A percentile compares a stretch with the other conserved stretches of the same genome.
Evolutionary conservation across 2,888 invertebrate genomes (phyloP).

Genomic region (Didymodactylos carnosus): DNA sequence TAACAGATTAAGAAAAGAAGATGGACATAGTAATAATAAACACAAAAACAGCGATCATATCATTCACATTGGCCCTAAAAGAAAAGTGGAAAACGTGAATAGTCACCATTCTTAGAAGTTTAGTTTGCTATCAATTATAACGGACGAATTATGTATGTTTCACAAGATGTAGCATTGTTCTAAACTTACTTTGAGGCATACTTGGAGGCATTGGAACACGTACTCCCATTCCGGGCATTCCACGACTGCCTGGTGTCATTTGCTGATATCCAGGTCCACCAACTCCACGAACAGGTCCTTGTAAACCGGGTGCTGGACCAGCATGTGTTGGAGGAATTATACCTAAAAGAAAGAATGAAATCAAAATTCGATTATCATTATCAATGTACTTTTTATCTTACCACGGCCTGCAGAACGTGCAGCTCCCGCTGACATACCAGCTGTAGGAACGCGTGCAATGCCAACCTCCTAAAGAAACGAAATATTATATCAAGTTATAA

Average conservation of each 20-base stretch:
- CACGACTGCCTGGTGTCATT: slow-evolving; percentile 1
- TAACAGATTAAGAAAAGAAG: too few species aligned
- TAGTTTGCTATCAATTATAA: too few species aligned
- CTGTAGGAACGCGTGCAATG: slow-evolving; percentile 11
- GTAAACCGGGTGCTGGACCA: neutral
- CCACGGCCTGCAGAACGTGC: neutral
- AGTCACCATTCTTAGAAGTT: too few species aligned
- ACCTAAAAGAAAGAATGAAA: neutral
- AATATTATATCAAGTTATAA: neutral
- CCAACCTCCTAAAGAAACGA: slow-evolving; percentile 2
- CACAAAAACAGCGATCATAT: too few species aligned
- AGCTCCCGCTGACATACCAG: neutral
- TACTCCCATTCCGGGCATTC: neutral
- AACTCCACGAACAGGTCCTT: neutral
- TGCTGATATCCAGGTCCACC: slow-evolving; percentile 1
- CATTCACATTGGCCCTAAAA: too few species aligned
- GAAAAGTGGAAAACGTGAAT: too few species aligned
- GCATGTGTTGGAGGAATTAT: neutral
- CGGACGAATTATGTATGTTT: too few species aligned
- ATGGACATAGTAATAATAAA: too few species aligned
- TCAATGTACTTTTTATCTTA: neutral
- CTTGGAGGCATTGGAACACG: slow-evolving; percentile 7
- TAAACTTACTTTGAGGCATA: too few species aligned
- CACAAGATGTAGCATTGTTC: too few species aligned
- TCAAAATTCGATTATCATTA: neutral